Evolutionary conservation across 2,888 invertebrate species (phyloP).

Genomic region (Drosophila sordidapex): DNA sequence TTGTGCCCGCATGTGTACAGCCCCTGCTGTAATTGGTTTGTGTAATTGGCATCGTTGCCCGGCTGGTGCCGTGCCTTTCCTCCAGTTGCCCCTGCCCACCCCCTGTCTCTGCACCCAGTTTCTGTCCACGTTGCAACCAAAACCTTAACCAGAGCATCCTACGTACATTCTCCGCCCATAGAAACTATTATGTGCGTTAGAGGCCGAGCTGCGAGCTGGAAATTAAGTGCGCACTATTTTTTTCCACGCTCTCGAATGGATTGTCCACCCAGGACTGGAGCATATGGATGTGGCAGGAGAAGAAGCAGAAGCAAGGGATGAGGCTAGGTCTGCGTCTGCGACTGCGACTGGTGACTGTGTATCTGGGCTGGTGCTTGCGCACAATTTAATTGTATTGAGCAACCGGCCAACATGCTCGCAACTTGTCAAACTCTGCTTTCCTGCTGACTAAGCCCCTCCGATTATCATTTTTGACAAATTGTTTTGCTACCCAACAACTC

Average conservation of each 20-base stretch:
- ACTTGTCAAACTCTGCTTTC: slow-evolving; percentile 35
- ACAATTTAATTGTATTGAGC: slow-evolving; percentile 69
- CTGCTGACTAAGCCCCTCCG: slow-evolving; percentile 59
- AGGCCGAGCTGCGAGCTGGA: slow-evolving; percentile 44
- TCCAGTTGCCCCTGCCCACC: neutral
- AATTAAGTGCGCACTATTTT: slow-evolving; percentile 71
- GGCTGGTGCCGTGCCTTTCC: slow-evolving; percentile 61
- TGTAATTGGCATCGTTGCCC: slow-evolving; percentile 78
- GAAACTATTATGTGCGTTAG: slow-evolving; percentile 80
- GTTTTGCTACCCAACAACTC: slow-evolving; percentile 45
- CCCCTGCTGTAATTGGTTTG: slow-evolving; percentile 77
- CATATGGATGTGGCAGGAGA: slow-evolving; percentile 1
- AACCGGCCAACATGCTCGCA: slow-evolving; percentile 48
- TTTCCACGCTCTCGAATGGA: slow-evolving; percentile 7
- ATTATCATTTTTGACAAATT: slow-evolving; percentile 79
- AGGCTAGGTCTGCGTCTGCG: neutral
- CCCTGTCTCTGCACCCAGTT: neutral
- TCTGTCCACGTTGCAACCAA: slow-evolving; percentile 10
- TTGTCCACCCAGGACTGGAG: neutral
- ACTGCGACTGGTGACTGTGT: slow-evolving; percentile 4
- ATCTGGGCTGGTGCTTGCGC: slow-evolving; percentile 9
- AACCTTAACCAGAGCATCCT: slow-evolving; percentile 12
- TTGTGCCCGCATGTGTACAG: slow-evolving; percentile 65
- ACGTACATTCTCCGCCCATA: slow-evolving; percentile 29
- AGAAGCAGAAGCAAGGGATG: neutral